Evolutionary conservation across 2,797 vertebrate genomes (phyloP).

Genomic region (Aythya fuligula): DNA sequence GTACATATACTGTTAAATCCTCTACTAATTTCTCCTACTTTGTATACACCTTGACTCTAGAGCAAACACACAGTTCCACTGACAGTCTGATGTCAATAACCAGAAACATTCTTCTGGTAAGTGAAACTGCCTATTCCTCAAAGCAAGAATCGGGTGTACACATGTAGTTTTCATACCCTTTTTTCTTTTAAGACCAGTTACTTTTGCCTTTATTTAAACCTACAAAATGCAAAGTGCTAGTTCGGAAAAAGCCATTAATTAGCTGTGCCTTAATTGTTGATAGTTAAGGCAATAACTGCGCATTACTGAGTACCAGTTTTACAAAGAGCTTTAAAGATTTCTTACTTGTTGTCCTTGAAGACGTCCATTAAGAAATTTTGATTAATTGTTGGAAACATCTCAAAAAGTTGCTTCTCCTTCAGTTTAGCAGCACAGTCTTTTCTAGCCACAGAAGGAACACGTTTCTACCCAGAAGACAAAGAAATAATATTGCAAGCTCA

Average conservation of each 20-base stretch:
- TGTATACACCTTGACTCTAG: background rate
- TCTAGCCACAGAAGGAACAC: slow-evolving; percentile 76
- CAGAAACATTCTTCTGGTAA: background rate
- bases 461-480: slow-evolving; percentile 72
- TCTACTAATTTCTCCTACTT: background rate
- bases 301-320: background rate
- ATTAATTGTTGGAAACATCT: slow-evolving; percentile 91
- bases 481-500: slow-evolving; percentile 28
- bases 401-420: slow-evolving; percentile 91
- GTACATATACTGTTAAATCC: background rate
- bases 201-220: background rate
- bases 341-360: slow-evolving; percentile 95
- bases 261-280: background rate
- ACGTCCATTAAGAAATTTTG: slow-evolving; percentile 91
- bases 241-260: background rate
- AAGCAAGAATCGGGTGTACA: background rate
- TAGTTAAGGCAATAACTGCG: background rate
- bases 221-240: background rate
- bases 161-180: background rate
- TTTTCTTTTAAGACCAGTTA: background rate
- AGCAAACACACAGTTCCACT: background rate
- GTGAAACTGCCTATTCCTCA: background rate
- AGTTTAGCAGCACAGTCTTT: slow-evolving; percentile 88
- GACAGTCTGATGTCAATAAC: background rate
- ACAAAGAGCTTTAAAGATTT: background rate